Evolutionary conservation across 2,888 invertebrate genomes (phyloP), one percentile per base, ranked within the genome.

Genomic region (Pseudococcus viburni): DNA sequence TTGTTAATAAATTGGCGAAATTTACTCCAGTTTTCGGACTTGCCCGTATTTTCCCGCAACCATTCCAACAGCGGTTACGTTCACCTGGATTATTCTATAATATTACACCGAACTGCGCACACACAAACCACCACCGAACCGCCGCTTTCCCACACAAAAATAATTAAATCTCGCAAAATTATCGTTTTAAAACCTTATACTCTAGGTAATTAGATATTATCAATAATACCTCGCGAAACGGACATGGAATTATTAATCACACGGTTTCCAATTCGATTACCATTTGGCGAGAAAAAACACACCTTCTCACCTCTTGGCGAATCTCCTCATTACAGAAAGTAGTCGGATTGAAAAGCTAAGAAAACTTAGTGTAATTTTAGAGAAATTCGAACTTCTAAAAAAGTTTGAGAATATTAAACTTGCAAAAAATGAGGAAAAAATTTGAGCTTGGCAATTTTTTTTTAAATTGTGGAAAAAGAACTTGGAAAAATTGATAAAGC

Each of bases 1-100:
- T 73, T 33, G 73, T 73, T 73, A 33, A 73, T 73, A 73, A 73
- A 73, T 73, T 73, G 73, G 73, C 33, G 39, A 73, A 73, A 73
- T 73, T 33, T 73, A 73, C 73, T 73, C 73, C 26, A 22, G 26
- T 22, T 68, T 68, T 68, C 26, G 7, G 15, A 22, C 22, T 59
- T 5, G n/a, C 7, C 26, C 3, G 26, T 2, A 33, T 59, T n/a
- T n/a, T 19, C n/a, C 9, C n/a, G n/a, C n/a, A 42, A 42, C 42
- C 42, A 42, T 42, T 42, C 42, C 3, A 33, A 33, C 3, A 6
- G 9, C 55, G n/a, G n/a, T 55, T n/a, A n/a, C 55, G n/a, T 17
- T 55, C 55, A 55, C 55, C 55, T 55, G 55, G 51, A 42, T 42
- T 42, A 9, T 9, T 42, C 42, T 0, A 9, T 39, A 39, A 5